Evolutionary conservation across 1,140 invertebrate genomes (phyloP).

Genomic region (Aleiodes sp.): DNA sequence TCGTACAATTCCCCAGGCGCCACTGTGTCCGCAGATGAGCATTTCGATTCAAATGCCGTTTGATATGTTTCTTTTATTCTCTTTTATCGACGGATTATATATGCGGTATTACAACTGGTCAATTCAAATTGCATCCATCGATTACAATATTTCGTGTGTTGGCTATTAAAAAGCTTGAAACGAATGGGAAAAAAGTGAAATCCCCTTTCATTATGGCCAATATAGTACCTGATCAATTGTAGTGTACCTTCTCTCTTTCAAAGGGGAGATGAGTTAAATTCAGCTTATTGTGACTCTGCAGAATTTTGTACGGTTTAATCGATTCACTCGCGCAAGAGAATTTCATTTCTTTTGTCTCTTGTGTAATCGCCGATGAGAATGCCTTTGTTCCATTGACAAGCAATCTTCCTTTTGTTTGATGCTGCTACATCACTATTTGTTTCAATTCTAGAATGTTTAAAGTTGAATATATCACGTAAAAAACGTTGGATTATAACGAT

Average conservation of each 20-base stretch:
- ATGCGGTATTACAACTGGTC: background rate
- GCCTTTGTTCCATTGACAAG: background rate
- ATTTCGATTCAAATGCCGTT: background rate
- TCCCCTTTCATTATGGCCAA: background rate
- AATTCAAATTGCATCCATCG: background rate
- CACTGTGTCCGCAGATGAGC: background rate
- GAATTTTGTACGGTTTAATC: constrained; percentile 13
- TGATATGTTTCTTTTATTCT: background rate
- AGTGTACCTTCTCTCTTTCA: background rate
- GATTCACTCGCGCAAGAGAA: background rate
- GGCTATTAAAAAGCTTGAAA: constrained; percentile 2
- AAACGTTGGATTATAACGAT: background rate
- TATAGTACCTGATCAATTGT: background rate
- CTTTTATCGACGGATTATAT: background rate
- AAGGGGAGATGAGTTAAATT: background rate
- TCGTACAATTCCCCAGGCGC: background rate
- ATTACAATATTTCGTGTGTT: constrained; percentile 4
- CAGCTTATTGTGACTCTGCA: constrained; percentile 12
- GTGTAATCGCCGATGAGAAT: constrained; percentile 1
- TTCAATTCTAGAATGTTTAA: no score
- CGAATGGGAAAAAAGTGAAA: background rate
- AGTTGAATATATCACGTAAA: background rate
- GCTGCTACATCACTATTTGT: background rate
- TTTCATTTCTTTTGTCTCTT: constrained; percentile 10
- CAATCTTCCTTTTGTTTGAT: background rate